Base-by-base conservation (phyloP, 2,888 invertebrate species). In the Julus scanicus region DNA sequence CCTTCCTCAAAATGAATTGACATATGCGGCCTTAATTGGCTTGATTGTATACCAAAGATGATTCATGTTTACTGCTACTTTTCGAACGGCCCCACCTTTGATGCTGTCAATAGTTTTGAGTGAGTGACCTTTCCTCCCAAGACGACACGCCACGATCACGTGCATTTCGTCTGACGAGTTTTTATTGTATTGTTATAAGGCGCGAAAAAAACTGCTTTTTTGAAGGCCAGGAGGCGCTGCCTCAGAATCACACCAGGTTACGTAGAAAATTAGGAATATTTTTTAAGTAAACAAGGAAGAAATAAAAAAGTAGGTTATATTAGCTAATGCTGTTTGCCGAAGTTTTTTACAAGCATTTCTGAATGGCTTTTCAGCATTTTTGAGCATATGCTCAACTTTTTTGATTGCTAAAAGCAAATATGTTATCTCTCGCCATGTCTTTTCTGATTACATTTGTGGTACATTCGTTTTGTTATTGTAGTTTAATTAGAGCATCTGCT, bases 81-180 rank as follows among this genome's bases (percentile, higher is more conserved):
- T 71, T n/a, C 20, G 71, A 71, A 71, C 29, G 8, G 2, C 29
- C 29, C 71, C 29, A 9, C 20, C 71, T 29, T 29, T 8, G 9
- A 71, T 20, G 29, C 5, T 71, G 71, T 71, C 71, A 71, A 71
- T 71, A 6, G 57, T 57, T n/a, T 71, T 71, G 20, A 29, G 71
- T 71, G 71, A 71, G 71, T 71, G n/a, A 71, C 71, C 71, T 71
- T 71, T 71, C 71, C 71, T 71, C 71, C 71, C 71, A 71, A 71
- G 71, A 71, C 29, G 71, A 20, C 71, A 71, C 71, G 71, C 71
- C 6, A 29, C 71, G 11, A 71, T 71, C 71, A 71, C 71, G 71
- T 71, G 71, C 71, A 29, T 71, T 71, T 29, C 1, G 71, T 71
- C 71, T 29, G 71, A 71, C 71, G 5, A 71, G 71, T 71, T 71